Evolutionary conservation across 2,888 invertebrate genomes (phyloP).

Genomic region (Sesamia inferens): DNA sequence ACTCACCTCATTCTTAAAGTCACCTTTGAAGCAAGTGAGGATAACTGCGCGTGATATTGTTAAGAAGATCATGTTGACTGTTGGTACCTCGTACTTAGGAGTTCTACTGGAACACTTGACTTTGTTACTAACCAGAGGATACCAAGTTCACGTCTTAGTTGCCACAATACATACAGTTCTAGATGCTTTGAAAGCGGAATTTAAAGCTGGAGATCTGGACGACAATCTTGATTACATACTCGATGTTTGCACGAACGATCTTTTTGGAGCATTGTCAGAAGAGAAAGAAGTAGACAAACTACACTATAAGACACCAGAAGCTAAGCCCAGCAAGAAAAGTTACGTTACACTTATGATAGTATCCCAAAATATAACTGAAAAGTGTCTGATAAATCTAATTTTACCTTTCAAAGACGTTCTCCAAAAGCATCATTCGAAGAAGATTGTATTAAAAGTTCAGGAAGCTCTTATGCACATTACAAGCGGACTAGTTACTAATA

Average conservation of each 20-base stretch:
- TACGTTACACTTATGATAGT: slow-evolving; percentile 95
- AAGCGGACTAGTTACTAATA: slow-evolving; percentile 95
- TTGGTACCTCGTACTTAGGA: slow-evolving; percentile 95
- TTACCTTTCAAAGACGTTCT: slow-evolving; percentile 95
- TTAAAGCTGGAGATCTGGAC: slow-evolving; percentile 95
- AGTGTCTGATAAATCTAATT: slow-evolving; percentile 93
- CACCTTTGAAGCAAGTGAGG: slow-evolving; percentile 96
- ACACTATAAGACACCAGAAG: slow-evolving; percentile 94
- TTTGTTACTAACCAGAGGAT: slow-evolving; percentile 95
- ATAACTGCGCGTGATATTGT: slow-evolving; percentile 96
- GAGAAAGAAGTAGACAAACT: slow-evolving; percentile 98
- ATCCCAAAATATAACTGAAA: slow-evolving; percentile 94
- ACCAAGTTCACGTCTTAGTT: slow-evolving; percentile 97
- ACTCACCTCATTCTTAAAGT: slow-evolving; percentile 96
- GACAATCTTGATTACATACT: slow-evolving; percentile 93
- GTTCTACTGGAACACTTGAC: slow-evolving; percentile 95
- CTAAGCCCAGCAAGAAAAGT: slow-evolving; percentile 95
- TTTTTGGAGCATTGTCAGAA: slow-evolving; percentile 96
- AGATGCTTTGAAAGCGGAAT: slow-evolving; percentile 92
- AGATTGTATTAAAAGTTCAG: slow-evolving; percentile 94
- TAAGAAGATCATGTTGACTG: slow-evolving; percentile 95
- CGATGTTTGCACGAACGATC: slow-evolving; percentile 95
- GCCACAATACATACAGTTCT: slow-evolving; percentile 96
- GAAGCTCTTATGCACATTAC: slow-evolving; percentile 95
- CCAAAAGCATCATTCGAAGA: slow-evolving; percentile 94